phyloP scores from a whole-genome alignment of 2,888 invertebrate species.

The Lycocerus yunnanus region DNA sequence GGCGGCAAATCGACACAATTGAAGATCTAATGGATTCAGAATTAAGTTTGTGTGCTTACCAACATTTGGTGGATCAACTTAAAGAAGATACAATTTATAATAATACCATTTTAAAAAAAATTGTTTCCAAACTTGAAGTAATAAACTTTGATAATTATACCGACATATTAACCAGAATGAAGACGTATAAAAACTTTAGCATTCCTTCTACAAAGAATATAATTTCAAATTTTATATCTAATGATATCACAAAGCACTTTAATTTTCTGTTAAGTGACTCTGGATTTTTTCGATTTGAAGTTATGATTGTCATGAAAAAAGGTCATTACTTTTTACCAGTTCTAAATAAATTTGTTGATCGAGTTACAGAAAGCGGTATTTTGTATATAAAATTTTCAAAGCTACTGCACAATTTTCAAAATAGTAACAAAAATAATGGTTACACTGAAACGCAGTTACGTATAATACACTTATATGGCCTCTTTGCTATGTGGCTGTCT shows the following conservation, averaged over 20 bases:
- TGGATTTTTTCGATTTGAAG: background rate
- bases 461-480: background rate
- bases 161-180: background rate
- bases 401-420: background rate
- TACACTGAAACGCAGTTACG: background rate
- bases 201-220: background rate
- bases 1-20: background rate
- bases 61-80: background rate
- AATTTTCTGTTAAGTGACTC: background rate
- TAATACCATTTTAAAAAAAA: background rate
- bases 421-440: accelerated
- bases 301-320: background rate
- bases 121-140: background rate
- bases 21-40: background rate
- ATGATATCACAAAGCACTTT: background rate
- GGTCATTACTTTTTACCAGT: background rate
- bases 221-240: background rate
- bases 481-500: background rate
- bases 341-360: background rate
- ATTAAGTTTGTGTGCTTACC: background rate
- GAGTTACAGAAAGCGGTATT: background rate
- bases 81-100: background rate
- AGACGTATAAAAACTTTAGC: background rate
- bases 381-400: background rate
- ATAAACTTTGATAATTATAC: background rate